Evolutionary conservation across 2,797 vertebrate species (phyloP), one percentile per base, ranked within the genome.

Genomic region (Eidolon dupreanum): DNA sequence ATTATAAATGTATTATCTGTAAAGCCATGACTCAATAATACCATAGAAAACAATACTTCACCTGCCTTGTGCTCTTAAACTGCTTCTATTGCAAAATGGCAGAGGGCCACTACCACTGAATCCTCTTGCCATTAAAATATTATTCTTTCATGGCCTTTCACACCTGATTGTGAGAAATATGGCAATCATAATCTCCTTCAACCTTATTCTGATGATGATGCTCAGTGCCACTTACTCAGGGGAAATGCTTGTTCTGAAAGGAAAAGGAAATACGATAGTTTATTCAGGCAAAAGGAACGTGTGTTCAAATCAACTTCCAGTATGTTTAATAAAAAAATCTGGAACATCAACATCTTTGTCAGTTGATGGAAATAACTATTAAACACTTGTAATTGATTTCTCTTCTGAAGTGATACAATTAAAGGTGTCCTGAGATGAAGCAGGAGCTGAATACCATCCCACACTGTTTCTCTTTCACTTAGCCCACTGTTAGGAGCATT

Each of bases 191-290:
- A 82, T 63, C 36, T 8, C 6, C 92, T 97, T 95, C 75, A 93
- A 19, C 75, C 57, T 75, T 4, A 0, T 4, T 82, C 55, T 97
- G 66, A 84, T 63, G 83, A 4, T 81, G 3, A 59, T 93, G 88
- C 53, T 91, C 61, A 57, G 5, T 24, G 85, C 86, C 78, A 86
- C 49, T 88, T 95, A 93, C 96, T 95, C 8, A 2, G 73, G 77
- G 63, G 79, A 71, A 91, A 79, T 96, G 96, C 78, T 96, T 95
- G 82, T 55, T 94, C 93, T 15, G 78, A 90, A 85, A 93, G 73
- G 49, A 93, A 96, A 97, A 97, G 70, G 28, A 92, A 68, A 97
- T 31, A 9, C 51, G 46, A 36, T n/a, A n/a, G 33, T 94, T 96
- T 84, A 88, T 59, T 96, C 65, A 84, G 51, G 83, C 53, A 57